Percentiles rank a stretch among this genome's conserved stretches.
Conservation (phyloP, 2,113 vertebrate species). For the Alces alces region DNA sequence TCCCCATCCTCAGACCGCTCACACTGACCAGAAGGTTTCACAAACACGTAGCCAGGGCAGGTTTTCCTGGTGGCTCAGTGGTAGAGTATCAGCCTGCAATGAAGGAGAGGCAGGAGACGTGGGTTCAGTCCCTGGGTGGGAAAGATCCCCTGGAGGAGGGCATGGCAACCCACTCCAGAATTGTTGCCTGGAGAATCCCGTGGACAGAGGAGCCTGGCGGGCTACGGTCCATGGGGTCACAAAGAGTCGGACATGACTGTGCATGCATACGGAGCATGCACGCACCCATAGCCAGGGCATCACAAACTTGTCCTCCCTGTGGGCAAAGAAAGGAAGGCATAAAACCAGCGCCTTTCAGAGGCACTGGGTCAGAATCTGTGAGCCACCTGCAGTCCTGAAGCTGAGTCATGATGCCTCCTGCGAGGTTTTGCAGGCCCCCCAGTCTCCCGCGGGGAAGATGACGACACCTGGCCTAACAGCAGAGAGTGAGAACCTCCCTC, state of each 20-base stretch:
- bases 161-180: background rate
- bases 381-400: background rate
- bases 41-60: background rate
- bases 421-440: rapidly evolving
- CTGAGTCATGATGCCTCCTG: background rate
- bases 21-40: background rate
- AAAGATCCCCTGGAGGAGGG: background rate
- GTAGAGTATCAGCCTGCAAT: background rate
- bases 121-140: background rate
- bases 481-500: background rate
- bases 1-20: background rate
- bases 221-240: background rate
- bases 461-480: background rate
- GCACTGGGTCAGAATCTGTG: background rate
- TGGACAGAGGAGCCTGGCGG: background rate
- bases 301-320: background rate
- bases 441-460: background rate
- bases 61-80: background rate
- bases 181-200: rapidly evolving
- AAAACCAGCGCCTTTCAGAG: background rate
- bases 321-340: background rate
- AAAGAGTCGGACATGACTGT: background rate
- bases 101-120: background rate
- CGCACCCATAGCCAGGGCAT: background rate
- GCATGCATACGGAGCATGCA: rapidly evolving